Percentiles rank a stretch among this genome's conserved stretches.
Conservation (phyloP, 2,888 invertebrate genomes). For the Zaprionus obscuricornis region DNA sequence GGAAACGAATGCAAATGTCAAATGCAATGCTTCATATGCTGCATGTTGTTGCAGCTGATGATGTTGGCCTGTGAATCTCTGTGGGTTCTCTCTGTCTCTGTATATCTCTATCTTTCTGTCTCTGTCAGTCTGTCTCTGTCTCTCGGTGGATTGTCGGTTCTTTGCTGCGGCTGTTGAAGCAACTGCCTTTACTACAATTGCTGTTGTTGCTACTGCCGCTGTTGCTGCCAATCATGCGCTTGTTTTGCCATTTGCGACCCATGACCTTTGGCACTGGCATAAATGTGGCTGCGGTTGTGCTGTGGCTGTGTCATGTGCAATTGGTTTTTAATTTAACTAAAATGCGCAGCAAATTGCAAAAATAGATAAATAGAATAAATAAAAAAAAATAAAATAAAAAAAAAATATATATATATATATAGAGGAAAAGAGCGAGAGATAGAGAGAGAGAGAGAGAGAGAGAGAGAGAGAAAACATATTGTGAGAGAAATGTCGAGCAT, state of each 20-base stretch:
- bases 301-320: constrained; percentile 54
- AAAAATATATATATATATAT: no score
- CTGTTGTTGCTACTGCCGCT: constrained; percentile 12
- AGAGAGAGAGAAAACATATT: background rate
- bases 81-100: no score
- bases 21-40: constrained; percentile 18
- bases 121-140: no score
- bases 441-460: background rate
- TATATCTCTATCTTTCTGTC: no score
- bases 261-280: constrained; percentile 55
- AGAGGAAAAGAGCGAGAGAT: no score
- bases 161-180: no score
- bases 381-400: no score
- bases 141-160: no score
- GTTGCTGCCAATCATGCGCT: constrained; percentile 53
- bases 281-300: constrained; percentile 31
- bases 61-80: no score
- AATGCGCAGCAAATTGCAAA: constrained; percentile 55
- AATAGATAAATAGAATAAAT: constrained; percentile 3
- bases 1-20: constrained; percentile 47
- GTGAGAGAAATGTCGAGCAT: background rate
- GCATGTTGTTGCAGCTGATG: background rate
- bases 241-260: constrained; percentile 45
- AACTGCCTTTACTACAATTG: no score
- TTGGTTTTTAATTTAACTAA: constrained; percentile 75